phyloP scores from a whole-genome alignment of 2,113 vertebrate species.

The Eubucco bourcierii region DNA sequence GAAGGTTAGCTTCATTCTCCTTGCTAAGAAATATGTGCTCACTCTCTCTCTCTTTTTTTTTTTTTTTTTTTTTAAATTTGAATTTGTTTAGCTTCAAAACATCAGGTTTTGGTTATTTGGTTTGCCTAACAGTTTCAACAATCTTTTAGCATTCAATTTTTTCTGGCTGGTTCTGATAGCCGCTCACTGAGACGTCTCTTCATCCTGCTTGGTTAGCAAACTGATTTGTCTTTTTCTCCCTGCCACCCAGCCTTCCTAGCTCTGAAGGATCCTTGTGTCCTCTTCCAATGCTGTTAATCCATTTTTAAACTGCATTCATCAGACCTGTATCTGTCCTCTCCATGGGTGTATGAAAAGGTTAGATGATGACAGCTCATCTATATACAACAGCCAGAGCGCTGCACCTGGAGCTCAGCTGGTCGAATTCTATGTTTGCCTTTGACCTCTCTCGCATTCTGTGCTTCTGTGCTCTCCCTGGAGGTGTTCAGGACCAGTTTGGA shows the following conservation, averaged over 20 bases:
- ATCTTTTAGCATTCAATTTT: not conserved
- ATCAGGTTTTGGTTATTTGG: not conserved
- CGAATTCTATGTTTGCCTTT: not conserved
- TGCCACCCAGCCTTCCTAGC: not conserved
- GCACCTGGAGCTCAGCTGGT: not conserved
- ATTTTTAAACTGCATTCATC: not conserved
- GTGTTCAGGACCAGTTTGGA: too few relatives aligned
- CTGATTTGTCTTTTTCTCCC: not conserved
- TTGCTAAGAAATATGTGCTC: not conserved
- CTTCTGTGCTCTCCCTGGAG: too few relatives aligned
- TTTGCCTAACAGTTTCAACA: not conserved
- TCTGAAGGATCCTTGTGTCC: not conserved
- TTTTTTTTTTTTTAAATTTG: not conserved
- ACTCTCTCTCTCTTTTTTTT: too few relatives aligned
- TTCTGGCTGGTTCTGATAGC: not conserved
- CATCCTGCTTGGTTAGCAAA: not conserved
- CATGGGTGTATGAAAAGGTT: not conserved
- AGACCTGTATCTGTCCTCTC: not conserved
- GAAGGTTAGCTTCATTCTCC: not conserved
- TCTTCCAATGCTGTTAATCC: not conserved
- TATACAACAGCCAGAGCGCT: not conserved
- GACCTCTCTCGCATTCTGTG: not conserved
- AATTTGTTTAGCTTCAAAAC: not conserved
- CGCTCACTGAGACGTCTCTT: not conserved
- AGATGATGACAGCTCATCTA: not conserved